phyloP scores from a whole-genome alignment of 2,113 vertebrate genomes.

The Nicator chloris region DNA sequence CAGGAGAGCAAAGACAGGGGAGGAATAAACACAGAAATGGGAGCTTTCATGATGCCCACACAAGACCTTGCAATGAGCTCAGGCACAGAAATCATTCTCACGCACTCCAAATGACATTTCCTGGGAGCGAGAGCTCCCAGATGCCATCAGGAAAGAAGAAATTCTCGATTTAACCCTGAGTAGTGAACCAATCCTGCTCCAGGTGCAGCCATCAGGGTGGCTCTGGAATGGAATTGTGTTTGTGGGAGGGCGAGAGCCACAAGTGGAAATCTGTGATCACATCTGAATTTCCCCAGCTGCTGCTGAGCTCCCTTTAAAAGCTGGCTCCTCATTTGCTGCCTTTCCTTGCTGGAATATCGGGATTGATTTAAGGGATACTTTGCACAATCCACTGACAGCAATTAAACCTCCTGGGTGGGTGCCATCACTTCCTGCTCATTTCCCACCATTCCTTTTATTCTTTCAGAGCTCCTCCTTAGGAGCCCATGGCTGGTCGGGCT shows the following conservation, averaged over 20 bases:
- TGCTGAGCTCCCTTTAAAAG: not conserved
- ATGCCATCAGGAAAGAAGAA: not conserved
- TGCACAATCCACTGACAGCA: not conserved
- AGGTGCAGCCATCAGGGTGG: not conserved
- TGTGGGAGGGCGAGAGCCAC: not conserved
- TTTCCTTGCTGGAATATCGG: not conserved
- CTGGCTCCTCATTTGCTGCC: not conserved
- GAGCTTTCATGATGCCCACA: not conserved
- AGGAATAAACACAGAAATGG: not conserved
- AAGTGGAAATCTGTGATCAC: not conserved
- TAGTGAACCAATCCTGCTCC: not conserved
- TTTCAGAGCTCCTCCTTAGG: not conserved
- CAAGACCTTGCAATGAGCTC: not conserved
- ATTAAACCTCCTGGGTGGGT: not conserved
- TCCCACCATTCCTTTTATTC: not conserved
- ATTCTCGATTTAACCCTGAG: not conserved
- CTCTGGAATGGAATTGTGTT: not conserved
- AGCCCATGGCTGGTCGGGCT: not conserved
- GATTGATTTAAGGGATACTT: not conserved
- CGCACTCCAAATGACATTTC: not conserved
- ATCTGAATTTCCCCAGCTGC: not conserved
- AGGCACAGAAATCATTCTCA: not conserved
- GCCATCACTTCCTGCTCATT: conserved; percentile 14
- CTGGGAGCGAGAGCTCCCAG: not conserved
- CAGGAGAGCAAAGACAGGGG: not conserved